These are phyloP conservation scores for Myotis planiceps DNA, from an alignment of 2,797 vertebrate genomes.

Conservation along the genomic window DNA sequence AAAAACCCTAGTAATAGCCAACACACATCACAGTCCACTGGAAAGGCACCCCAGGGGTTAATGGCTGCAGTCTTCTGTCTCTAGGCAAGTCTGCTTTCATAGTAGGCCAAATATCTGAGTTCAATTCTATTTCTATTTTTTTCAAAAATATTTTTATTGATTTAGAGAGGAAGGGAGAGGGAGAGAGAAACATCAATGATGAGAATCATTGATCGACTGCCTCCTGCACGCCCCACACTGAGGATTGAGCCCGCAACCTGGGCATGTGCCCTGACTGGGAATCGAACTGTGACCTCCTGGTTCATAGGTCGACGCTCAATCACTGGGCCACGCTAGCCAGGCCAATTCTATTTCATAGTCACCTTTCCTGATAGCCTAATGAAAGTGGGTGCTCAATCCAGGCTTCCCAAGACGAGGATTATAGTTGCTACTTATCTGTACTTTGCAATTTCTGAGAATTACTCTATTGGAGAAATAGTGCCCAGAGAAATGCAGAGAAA, in stretches of 20 bases:
- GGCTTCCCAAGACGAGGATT: neutral
- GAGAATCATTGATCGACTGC: too few species aligned
- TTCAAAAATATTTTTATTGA: too few species aligned
- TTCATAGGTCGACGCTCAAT: too few species aligned
- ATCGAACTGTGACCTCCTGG: too few species aligned
- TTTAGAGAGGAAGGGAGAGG: too few species aligned
- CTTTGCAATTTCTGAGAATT: conserved; percentile 17
- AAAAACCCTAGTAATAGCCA: neutral
- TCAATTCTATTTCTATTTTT: neutral
- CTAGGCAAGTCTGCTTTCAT: neutral
- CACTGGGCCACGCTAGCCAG: too few species aligned
- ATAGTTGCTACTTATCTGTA: neutral
- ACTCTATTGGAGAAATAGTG: neutral
- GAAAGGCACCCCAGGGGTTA: neutral
- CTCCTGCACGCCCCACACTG: too few species aligned
- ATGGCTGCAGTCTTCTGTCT: neutral
- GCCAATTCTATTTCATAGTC: neutral
- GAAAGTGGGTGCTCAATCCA: neutral
- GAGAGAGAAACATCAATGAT: too few species aligned
- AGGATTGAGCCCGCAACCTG: too few species aligned
- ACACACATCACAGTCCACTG: neutral
- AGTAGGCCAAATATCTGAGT: neutral
- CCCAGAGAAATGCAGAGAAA: neutral
- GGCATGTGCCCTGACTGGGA: too few species aligned
- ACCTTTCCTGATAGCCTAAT: neutral